These are phyloP conservation scores for Holcopasites calliopsidis DNA, from an alignment of 1,140 invertebrate genomes.

Conservation along the genomic window DNA sequence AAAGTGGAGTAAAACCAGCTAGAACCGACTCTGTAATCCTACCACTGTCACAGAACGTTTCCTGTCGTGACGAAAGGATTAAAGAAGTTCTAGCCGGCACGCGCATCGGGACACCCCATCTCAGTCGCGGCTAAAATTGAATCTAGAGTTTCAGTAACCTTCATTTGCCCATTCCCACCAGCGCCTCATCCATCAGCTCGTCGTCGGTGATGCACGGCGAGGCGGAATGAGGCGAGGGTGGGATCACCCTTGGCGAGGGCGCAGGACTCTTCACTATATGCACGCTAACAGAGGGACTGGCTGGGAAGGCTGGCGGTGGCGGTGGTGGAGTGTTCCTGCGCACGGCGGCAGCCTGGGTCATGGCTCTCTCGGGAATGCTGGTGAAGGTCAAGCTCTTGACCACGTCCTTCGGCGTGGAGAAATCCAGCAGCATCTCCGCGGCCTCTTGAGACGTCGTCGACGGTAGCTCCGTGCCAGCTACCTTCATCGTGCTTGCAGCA, in stretches of 20 bases:
- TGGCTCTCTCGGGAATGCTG: conserved; percentile 74
- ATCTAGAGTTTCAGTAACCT: conserved; percentile 72
- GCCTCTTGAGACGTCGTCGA: conserved; percentile 80
- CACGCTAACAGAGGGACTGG: conserved; percentile 86
- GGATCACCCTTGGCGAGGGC: conserved; percentile 84
- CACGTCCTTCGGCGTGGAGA: conserved; percentile 81
- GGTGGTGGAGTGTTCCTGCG: conserved; percentile 80
- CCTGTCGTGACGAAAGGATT: too few relatives aligned
- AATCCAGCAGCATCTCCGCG: conserved; percentile 83
- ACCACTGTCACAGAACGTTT: too few relatives aligned
- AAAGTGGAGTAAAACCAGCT: background rate
- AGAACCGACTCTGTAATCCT: too few relatives aligned
- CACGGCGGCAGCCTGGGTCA: conserved; percentile 78
- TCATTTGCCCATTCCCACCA: conserved; percentile 87
- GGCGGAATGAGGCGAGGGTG: conserved; percentile 86
- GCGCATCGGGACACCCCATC: background rate
- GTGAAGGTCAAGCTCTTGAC: conserved; percentile 56
- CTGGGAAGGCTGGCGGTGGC: conserved; percentile 76
- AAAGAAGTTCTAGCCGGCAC: too few relatives aligned
- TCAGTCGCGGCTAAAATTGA: conserved; percentile 17
- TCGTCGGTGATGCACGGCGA: conserved; percentile 92
- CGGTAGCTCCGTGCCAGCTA: conserved; percentile 19
- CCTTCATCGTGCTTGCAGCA: conserved; percentile 20
- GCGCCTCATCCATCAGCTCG: conserved; percentile 93
- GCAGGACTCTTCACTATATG: conserved; percentile 90